These are phyloP conservation scores for Drosophila stalkeri DNA, from an alignment of 2,888 invertebrate genomes.

Conservation along the genomic window DNA sequence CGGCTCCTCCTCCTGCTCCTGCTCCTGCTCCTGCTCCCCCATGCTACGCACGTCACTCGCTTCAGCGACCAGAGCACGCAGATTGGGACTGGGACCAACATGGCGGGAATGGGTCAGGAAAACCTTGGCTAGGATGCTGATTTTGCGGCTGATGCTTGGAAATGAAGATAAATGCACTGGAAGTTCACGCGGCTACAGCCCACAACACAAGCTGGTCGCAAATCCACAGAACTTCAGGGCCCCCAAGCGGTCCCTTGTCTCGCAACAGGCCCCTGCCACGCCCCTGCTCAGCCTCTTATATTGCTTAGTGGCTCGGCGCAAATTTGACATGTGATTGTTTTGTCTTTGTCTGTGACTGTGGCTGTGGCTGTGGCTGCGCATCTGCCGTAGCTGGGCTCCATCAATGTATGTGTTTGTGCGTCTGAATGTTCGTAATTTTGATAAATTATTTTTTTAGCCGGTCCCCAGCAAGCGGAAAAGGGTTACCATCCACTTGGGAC, in stretches of 20 bases:
- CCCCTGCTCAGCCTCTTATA: slow-evolving; percentile 14
- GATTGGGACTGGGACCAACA: slow-evolving; percentile 1
- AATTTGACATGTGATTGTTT: slow-evolving; percentile 83
- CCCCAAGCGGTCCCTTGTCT: slow-evolving; percentile 44
- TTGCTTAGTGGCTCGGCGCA: slow-evolving; percentile 74
- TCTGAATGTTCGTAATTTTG: slow-evolving; percentile 74
- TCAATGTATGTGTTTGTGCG: slow-evolving; percentile 10
- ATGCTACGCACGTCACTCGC: slow-evolving; percentile 47
- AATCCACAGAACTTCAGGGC: slow-evolving; percentile 52
- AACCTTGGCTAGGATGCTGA: slow-evolving; percentile 41
- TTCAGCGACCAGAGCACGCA: slow-evolving; percentile 39
- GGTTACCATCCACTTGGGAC: slow-evolving; percentile 77
- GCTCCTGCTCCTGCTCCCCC: not conserved
- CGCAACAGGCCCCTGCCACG: not conserved
- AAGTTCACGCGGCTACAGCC: slow-evolving; percentile 73
- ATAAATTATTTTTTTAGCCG: slow-evolving; percentile 80
- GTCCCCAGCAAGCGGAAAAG: slow-evolving; percentile 57
- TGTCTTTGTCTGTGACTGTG: slow-evolving; percentile 61
- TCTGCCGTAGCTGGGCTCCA: slow-evolving; percentile 46
- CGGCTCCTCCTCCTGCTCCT: not conserved
- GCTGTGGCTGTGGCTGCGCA: slow-evolving; percentile 52
- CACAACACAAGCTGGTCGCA: slow-evolving; percentile 70
- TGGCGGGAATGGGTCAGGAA: slow-evolving; percentile 1
- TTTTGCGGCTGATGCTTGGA: slow-evolving; percentile 50
- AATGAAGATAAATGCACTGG: slow-evolving; percentile 83